Base-by-base conservation (phyloP, 2,797 vertebrate genomes). In the Siniperca obscura region DNA sequence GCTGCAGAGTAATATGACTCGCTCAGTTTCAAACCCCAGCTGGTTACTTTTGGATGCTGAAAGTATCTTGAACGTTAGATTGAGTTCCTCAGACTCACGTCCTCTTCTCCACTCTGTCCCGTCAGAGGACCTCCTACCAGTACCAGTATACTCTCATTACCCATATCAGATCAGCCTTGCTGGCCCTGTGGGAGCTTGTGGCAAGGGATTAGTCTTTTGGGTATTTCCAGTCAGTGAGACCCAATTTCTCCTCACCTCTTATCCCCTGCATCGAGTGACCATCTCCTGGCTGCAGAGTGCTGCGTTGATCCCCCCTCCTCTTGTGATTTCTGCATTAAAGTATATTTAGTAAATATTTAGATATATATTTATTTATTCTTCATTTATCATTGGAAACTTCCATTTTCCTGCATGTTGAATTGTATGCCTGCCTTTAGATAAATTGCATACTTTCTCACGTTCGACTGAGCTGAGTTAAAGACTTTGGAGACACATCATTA, bases 131-230 rank as follows among this genome's bases (percentile, higher is more conserved):
- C 70, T 84, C 67, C 65, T 40, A 4, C 40, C 22, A 10, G 50
- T 2, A 50, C 65, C 72, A 10, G 71, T 19, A 38, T 9, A n/a
- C 83, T 80, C 74, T 82, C 78, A 78, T 87, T 83, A 84, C 74
- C 27, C 44, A 0, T 86, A 84, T 90, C 90, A 85, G 86, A 88
- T 91, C 60, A 7, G 62, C 68, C 79, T 68, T 0, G 1, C 61
- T 9, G 52, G 71, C 48, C 40, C 74, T 1, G 19, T 36, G 38
- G 82, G 42, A 30, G 42, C 48, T 48, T 19, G 40, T 55, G 80
- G 60, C 48, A 1, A 14, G 19, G 80, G 84, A 85, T 85, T 85
- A 85, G 78, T 76, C 82, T 83, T 81, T 17, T 27, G 74, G 86
- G 72, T 74, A 21, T 77, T 78, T 85, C 48, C 71, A 87, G 74